Evolutionary conservation across 1,140 invertebrate species (phyloP), one percentile per base, ranked within the genome.

Genomic region (Plodia interpunctella): DNA sequence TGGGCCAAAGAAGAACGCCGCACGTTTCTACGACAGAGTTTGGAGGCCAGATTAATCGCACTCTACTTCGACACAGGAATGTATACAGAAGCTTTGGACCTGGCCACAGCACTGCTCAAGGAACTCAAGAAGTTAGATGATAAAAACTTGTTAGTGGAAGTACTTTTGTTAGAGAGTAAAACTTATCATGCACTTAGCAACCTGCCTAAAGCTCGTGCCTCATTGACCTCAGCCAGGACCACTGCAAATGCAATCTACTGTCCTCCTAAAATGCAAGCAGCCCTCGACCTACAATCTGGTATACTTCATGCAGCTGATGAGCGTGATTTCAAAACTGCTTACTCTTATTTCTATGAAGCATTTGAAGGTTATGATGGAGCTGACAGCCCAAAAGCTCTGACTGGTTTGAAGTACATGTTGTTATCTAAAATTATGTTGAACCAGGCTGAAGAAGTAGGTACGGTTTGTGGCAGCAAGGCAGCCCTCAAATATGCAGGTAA

Each of bases 321-420:
- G 87, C 94, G 96, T 78, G 99, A 99, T 82, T 99, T 99, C 86
- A 99, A 99, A 92, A 99, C 98, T 69, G 99, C 98, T 35, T 99
- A 98, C 88, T 99, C 98, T 38, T 99, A 99, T 84, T 99, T 99
- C 84, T 99, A 99, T 90, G 99, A 99, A 92, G 98, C 98, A 35
- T 99, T 99, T 90, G 99, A 99, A 92, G 98, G 98, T 64, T 99
- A 98, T 90, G 98, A 99, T 87, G 98, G 97, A 68, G 95, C 98
- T 15, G 97, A 99, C 77, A 94, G 93, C 76, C 94, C 94, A 11
- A 98, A 97, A 88, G 98, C 98, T 9, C 87, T 99, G 2, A 96
- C 94, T 44, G 97, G 97, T 18, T 90, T 99, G 0, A 99, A 99
- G 83, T 99, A 99, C 87, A 99, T 99, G 98, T 92, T 99, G 60